Conservation (phyloP, 2,888 invertebrate species). For the Morinoia aosen region DNA sequence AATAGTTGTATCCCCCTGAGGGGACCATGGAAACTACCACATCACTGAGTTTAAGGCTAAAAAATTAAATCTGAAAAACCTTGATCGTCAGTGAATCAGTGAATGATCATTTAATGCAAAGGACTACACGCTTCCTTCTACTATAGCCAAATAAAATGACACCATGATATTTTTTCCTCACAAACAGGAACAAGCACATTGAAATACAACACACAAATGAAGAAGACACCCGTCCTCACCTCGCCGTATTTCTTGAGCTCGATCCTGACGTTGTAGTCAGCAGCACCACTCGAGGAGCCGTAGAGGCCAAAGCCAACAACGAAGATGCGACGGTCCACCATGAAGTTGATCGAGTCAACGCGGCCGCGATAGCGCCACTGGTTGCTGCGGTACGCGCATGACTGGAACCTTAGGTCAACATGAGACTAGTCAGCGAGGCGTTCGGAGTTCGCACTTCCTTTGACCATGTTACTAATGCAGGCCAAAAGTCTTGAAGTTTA, state of each 20-base stretch:
- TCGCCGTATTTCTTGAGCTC: conserved; percentile 90
- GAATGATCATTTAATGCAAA: not conserved
- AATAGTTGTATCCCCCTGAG: too few species aligned
- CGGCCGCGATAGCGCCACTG: conserved; percentile 97
- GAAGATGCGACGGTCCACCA: conserved; percentile 94
- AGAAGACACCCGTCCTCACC: conserved; percentile 43
- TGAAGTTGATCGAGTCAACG: conserved; percentile 97
- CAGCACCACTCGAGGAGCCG: conserved; percentile 95
- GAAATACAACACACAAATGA: too few species aligned
- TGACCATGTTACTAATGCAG: not conserved
- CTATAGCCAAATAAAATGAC: not conserved
- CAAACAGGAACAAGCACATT: not conserved
- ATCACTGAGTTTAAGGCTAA: not conserved
- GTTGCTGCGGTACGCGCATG: conserved; percentile 95
- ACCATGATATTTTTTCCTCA: not conserved
- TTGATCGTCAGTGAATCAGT: not conserved
- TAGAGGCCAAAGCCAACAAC: conserved; percentile 96
- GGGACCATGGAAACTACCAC: too few species aligned
- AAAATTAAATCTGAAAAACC: not conserved
- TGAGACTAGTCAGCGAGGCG: not conserved
- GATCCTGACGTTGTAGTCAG: conserved; percentile 94
- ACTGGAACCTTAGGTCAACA: conserved; percentile 86
- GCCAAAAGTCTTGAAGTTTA: not conserved
- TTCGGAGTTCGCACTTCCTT: conserved; percentile 78
- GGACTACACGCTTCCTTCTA: not conserved